A percentile compares a stretch with the other conserved stretches of the same genome.
phyloP scores from a whole-genome alignment of 2,797 vertebrate species.

The Tauraco hartlaubi region DNA sequence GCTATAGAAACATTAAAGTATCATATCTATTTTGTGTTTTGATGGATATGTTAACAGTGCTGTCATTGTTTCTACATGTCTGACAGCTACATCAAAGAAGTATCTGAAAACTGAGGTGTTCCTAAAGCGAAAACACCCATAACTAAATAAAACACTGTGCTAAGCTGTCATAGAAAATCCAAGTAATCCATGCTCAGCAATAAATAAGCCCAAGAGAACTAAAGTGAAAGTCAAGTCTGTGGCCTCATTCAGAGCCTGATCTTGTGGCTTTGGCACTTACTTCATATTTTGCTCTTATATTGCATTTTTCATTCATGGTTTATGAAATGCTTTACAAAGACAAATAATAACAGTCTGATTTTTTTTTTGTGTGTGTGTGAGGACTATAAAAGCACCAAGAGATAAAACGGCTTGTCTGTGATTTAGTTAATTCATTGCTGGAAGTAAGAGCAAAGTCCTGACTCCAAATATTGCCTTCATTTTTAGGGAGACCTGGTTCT shows the following conservation, averaged over 20 bases:
- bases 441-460: neutral
- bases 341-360: neutral
- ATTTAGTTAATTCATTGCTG: neutral
- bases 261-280: neutral
- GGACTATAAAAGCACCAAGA: neutral
- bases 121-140: neutral
- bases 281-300: neutral
- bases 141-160: neutral
- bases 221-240: neutral
- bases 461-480: neutral
- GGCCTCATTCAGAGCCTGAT: neutral
- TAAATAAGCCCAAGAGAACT: neutral
- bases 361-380: neutral
- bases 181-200: neutral
- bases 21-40: neutral
- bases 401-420: neutral
- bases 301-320: constrained; percentile 13
- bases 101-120: neutral
- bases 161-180: neutral
- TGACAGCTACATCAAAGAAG: neutral
- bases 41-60: neutral
- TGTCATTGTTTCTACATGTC: neutral
- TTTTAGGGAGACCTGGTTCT: neutral
- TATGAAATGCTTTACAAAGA: constrained; percentile 14
- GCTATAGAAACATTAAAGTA: neutral